Percentiles rank a stretch among this genome's conserved stretches.
phyloP scores from a whole-genome alignment of 2,797 vertebrate genomes.

The Taenioides sp. region DNA sequence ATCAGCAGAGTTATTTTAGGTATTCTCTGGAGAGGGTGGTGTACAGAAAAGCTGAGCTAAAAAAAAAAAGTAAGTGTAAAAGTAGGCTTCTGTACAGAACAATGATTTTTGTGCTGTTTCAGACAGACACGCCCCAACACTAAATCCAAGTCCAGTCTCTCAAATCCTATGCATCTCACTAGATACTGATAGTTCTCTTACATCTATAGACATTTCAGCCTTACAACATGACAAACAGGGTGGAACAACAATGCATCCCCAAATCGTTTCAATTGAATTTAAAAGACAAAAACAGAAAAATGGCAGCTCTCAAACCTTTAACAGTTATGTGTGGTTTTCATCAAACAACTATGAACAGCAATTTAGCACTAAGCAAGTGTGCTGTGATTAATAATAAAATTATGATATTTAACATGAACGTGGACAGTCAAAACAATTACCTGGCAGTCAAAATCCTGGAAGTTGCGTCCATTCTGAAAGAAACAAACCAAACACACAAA shows the following conservation, averaged over 20 bases:
- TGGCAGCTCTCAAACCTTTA: too few relatives aligned
- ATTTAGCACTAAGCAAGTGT: not conserved
- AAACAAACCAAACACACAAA: constrained; percentile 34
- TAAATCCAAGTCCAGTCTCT: not conserved
- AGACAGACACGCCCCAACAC: not conserved
- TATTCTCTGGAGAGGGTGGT: not conserved
- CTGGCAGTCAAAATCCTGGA: constrained; percentile 97
- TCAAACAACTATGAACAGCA: not conserved
- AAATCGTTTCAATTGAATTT: not conserved
- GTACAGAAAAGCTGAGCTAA: not conserved
- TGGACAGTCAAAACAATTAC: constrained; percentile 74
- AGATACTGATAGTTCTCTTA: not conserved
- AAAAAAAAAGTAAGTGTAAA: too few relatives aligned
- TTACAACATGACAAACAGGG: not conserved
- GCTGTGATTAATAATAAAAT: not conserved
- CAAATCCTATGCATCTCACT: not conserved
- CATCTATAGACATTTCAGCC: not conserved
- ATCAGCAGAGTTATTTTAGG: constrained; percentile 10
- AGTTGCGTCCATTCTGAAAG: constrained; percentile 89
- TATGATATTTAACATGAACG: not conserved
- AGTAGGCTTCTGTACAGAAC: not conserved
- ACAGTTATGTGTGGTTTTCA: not conserved
- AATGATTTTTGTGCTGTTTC: not conserved
- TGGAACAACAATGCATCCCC: not conserved
- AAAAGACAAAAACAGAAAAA: not conserved